phyloP scores from a whole-genome alignment of 2,113 vertebrate species.

The Emydura subglobosa region DNA sequence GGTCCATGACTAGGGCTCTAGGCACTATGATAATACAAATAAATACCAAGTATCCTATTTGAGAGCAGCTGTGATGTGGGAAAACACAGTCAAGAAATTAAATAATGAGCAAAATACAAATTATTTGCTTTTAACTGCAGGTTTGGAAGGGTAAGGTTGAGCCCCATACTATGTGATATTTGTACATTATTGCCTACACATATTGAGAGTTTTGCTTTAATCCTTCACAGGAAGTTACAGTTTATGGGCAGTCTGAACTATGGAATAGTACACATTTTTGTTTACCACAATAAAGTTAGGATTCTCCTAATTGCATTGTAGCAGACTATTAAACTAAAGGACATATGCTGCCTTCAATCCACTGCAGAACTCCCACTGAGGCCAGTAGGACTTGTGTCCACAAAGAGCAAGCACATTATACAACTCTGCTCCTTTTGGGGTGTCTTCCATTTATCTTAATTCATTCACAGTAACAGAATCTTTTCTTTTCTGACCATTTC shows the following conservation, averaged over 20 bases:
- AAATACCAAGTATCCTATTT: background rate
- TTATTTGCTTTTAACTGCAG: background rate
- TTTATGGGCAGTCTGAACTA: background rate
- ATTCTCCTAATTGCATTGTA: background rate
- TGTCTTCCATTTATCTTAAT: background rate
- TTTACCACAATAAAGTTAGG: background rate
- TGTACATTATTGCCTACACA: background rate
- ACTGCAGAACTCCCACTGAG: background rate
- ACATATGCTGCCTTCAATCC: background rate
- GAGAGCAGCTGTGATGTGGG: background rate
- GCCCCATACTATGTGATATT: too few species aligned
- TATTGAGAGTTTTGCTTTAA: background rate
- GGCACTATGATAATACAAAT: background rate
- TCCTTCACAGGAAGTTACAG: background rate
- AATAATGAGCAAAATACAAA: background rate
- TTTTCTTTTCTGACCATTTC: background rate
- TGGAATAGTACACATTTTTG: background rate
- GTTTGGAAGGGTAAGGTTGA: background rate
- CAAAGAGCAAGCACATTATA: background rate
- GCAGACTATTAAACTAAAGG: background rate
- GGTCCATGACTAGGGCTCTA: background rate
- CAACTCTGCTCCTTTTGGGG: background rate
- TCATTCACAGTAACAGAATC: background rate
- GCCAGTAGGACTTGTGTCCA: background rate
- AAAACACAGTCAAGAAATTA: background rate